Percentiles rank a stretch among this genome's conserved stretches.
phyloP scores from a whole-genome alignment of 2,797 vertebrate genomes.

The Platalea minor region DNA sequence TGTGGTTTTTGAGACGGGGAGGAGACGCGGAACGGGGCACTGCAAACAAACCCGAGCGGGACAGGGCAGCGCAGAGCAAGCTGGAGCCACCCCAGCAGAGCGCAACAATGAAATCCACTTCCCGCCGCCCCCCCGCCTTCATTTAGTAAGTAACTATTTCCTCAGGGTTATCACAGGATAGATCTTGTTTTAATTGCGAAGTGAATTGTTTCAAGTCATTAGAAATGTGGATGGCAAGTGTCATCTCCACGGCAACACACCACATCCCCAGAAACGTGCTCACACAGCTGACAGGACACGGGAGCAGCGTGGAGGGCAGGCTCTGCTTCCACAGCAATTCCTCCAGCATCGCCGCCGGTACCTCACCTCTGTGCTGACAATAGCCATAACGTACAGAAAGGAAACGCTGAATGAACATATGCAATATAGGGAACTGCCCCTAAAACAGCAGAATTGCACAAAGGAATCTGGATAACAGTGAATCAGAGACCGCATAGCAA shows the following conservation, averaged over 20 bases:
- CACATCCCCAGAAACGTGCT: background rate
- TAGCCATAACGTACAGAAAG: background rate
- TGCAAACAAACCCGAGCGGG: background rate
- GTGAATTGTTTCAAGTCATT: slow-evolving; percentile 3
- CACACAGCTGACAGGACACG: background rate
- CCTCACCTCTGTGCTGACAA: background rate
- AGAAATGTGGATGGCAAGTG: slow-evolving; percentile 12
- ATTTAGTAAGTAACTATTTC: background rate
- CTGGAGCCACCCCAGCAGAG: background rate
- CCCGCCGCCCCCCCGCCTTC: background rate
- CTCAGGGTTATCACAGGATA: background rate
- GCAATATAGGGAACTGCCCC: background rate
- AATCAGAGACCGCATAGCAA: background rate
- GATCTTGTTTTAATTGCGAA: slow-evolving; percentile 7
- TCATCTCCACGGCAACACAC: slow-evolving; percentile 14
- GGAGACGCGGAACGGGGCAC: background rate
- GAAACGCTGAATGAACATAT: background rate
- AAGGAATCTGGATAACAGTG: background rate
- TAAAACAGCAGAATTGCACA: background rate
- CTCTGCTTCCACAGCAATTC: background rate
- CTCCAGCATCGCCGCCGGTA: accelerated
- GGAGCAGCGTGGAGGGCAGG: background rate
- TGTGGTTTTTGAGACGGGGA: slow-evolving; percentile 46
- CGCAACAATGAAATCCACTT: background rate
- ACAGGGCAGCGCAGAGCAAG: background rate